Evolutionary conservation across 2,888 invertebrate species (phyloP).

Genomic region (Molorchus minor): DNA sequence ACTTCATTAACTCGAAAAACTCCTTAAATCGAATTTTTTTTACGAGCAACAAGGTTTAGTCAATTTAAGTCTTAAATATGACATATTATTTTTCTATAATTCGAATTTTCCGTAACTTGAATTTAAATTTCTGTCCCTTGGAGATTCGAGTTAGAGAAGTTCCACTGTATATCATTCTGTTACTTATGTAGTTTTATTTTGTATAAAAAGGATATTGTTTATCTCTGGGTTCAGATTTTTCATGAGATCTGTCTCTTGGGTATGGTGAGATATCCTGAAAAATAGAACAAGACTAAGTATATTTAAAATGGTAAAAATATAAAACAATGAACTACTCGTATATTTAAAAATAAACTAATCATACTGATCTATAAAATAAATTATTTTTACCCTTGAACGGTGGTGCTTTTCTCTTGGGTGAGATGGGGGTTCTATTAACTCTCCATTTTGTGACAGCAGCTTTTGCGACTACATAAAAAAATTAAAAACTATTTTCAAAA

Average conservation of each 20-base stretch:
- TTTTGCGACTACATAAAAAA: conserved; percentile 65
- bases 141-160: too few relatives aligned
- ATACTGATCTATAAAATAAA: background rate
- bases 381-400: conserved; percentile 72
- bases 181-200: too few relatives aligned
- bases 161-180: too few relatives aligned
- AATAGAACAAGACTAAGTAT: conserved; percentile 22
- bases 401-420: conserved; percentile 79
- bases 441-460: conserved; percentile 78
- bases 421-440: conserved; percentile 69
- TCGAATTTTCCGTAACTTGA: too few relatives aligned
- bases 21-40: too few relatives aligned
- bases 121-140: too few relatives aligned
- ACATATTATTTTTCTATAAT: too few relatives aligned
- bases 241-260: conserved; percentile 76
- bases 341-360: too few relatives aligned
- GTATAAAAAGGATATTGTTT: conserved; percentile 83
- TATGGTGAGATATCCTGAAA: conserved; percentile 85
- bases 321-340: background rate
- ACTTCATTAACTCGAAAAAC: too few relatives aligned
- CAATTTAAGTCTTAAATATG: too few relatives aligned
- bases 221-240: conserved; percentile 76
- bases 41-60: too few relatives aligned
- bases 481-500: too few relatives aligned
- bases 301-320: background rate